A percentile compares a stretch with the other conserved stretches of the same genome.
These are phyloP conservation scores for Phyllopteryx taeniolatus DNA, from an alignment of 2,113 vertebrate species.

Conservation along the genomic window DNA sequence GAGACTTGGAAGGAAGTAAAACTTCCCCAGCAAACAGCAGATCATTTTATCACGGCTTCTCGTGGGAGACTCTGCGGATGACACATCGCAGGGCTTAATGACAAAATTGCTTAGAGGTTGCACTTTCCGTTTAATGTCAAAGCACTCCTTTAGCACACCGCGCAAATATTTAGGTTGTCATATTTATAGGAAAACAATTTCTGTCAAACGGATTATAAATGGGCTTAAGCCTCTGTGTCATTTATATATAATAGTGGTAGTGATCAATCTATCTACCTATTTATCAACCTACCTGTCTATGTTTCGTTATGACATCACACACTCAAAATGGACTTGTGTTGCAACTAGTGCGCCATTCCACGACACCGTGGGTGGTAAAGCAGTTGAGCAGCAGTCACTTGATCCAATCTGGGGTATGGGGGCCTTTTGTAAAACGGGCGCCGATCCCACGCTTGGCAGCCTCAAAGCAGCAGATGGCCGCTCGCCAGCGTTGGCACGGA, in stretches of 20 bases:
- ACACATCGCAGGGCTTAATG: constrained; percentile 1
- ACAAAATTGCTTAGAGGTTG: neutral
- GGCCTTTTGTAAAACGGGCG: constrained; percentile 68
- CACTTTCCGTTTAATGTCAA: neutral
- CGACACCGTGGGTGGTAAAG: constrained; percentile 43
- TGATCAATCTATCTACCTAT: too few species aligned
- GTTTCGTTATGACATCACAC: neutral
- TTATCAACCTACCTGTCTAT: neutral
- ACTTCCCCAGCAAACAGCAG: constrained; percentile 5
- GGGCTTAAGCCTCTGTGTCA: too few species aligned
- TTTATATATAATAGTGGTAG: too few species aligned
- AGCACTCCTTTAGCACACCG: too few species aligned
- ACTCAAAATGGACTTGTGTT: neutral
- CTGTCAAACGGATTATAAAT: too few species aligned
- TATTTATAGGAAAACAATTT: too few species aligned
- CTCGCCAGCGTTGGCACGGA: constrained; percentile 34
- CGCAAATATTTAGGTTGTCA: too few species aligned
- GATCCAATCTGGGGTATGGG: constrained; percentile 61
- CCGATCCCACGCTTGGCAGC: constrained; percentile 47
- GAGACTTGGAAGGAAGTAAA: constrained; percentile 13
- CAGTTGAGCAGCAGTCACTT: constrained; percentile 53
- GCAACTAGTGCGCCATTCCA: neutral
- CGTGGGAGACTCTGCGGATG: constrained; percentile 8
- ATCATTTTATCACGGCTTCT: constrained; percentile 4
- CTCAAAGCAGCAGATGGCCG: constrained; percentile 17